phyloP scores from a whole-genome alignment of 2,888 invertebrate genomes.

The Sinhomidia bicolor region DNA sequence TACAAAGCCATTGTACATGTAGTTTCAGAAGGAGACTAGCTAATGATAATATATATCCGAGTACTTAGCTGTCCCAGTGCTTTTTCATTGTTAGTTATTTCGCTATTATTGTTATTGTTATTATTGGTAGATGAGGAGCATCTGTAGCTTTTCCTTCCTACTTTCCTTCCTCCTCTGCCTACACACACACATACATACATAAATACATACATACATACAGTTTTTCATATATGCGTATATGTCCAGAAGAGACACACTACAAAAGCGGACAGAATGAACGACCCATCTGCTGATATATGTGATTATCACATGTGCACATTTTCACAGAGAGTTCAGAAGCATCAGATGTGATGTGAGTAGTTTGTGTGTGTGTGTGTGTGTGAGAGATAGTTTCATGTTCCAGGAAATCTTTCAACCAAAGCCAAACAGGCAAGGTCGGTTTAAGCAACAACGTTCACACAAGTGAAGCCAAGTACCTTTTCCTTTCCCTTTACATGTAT shows the following conservation, averaged over 20 bases:
- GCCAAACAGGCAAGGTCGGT: slow-evolving; percentile 57
- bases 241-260: not conserved
- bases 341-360: slow-evolving; percentile 59
- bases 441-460: not conserved
- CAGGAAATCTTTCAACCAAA: slow-evolving; percentile 70
- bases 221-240: too few relatives aligned
- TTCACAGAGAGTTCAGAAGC: slow-evolving; percentile 46
- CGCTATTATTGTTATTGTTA: slow-evolving; percentile 44
- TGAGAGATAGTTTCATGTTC: slow-evolving; percentile 59
- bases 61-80: slow-evolving; percentile 12
- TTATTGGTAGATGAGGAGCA: slow-evolving; percentile 59
- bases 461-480: slow-evolving; percentile 37
- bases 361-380: slow-evolving; percentile 3
- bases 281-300: slow-evolving; percentile 62
- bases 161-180: slow-evolving; percentile 18
- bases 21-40: too few relatives aligned
- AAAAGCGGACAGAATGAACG: slow-evolving; percentile 38
- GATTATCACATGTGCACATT: slow-evolving; percentile 71
- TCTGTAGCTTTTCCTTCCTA: slow-evolving; percentile 66
- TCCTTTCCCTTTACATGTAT: slow-evolving; percentile 11
- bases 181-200: not conserved
- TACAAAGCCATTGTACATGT: too few relatives aligned
- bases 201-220: too few relatives aligned
- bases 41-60: not conserved
- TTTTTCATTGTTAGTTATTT: slow-evolving; percentile 40